Evolutionary conservation across 2,888 invertebrate genomes (phyloP), one percentile per base, ranked within the genome.

Genomic region (Chalcis sispes): DNA sequence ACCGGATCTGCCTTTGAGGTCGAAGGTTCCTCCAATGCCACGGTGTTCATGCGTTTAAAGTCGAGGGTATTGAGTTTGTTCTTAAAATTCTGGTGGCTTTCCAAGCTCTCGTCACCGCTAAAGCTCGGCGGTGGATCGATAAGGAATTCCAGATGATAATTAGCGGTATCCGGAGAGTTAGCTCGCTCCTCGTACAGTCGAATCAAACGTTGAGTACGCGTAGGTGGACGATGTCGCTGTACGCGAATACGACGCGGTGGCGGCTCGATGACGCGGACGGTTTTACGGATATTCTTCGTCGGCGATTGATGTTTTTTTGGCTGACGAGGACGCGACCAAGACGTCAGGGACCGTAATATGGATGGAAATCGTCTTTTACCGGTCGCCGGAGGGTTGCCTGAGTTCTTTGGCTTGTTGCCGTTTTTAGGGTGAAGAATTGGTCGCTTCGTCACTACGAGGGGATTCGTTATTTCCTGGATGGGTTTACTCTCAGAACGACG

Each of bases 41-140:
- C 83, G 18, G 88, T 88, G 65, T 88, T 88, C 82, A 88, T 87
- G 42, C 82, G 73, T 20, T 80, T 82, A 58, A 87, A 83, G 71
- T 88, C 88, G 56, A 88, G 77, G 13, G 84, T 87, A 66, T 84
- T 86, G 18, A 88, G 80, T 72, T 83, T 82, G 69, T 83, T 84
- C 20, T 81, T 79, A 0, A 83, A 85, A 75, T 83, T 82, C 56
- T 81, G 79, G 2, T 78, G 78, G 13, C 78, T 77, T 29, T 83
- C 83, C 52, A 79, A 79, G 71, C 81, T 84, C 46, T 81, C 78
- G 52, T 82, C 82, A 42, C 82, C 84, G 42, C 82, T 79, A 59
- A 87, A 86, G 50, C 81, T 79, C 46, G 80, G 77, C 1, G 86
- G 85, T 4, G 86, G 85, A 36, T 86, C 85, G 67, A 87, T 81